Evolutionary conservation across 2,113 vertebrate genomes (phyloP).

Genomic region (Sander vitreus): DNA sequence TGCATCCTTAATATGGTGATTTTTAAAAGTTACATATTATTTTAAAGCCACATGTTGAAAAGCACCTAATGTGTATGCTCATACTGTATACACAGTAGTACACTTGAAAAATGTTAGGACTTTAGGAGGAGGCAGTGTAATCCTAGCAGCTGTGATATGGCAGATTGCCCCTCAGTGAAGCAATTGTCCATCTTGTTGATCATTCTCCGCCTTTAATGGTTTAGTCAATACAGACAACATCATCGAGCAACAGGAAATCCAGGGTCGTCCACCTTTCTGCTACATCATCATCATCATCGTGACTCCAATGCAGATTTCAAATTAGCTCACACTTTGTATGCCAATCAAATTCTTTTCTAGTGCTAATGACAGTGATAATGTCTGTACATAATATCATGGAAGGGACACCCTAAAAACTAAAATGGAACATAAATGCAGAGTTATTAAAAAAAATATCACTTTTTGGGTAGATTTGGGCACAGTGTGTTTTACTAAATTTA

Average conservation of each 20-base stretch:
- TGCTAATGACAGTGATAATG: not conserved
- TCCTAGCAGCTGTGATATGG: constrained; percentile 18
- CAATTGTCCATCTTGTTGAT: constrained; percentile 60
- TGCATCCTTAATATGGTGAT: not conserved
- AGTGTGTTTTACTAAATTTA: not conserved
- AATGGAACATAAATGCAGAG: not conserved
- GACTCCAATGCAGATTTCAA: constrained; percentile 26
- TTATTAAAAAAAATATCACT: not conserved
- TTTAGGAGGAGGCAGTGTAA: not conserved
- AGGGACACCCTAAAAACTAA: not conserved
- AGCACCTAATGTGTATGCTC: not conserved
- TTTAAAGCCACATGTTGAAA: not conserved
- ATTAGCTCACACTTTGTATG: constrained; percentile 39
- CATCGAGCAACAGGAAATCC: constrained; percentile 59
- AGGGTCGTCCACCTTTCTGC: constrained; percentile 54
- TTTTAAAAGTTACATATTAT: not conserved
- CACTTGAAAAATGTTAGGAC: not conserved
- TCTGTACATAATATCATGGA: not conserved
- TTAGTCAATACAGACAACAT: constrained; percentile 66
- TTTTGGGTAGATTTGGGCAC: not conserved
- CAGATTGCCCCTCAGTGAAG: constrained; percentile 25
- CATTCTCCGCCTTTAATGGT: constrained; percentile 58
- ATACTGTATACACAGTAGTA: not conserved
- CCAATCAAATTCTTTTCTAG: constrained; percentile 10
- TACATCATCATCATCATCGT: constrained; percentile 19